Conservation (phyloP, 2,888 invertebrate genomes). For the Limnephilus marmoratus region DNA sequence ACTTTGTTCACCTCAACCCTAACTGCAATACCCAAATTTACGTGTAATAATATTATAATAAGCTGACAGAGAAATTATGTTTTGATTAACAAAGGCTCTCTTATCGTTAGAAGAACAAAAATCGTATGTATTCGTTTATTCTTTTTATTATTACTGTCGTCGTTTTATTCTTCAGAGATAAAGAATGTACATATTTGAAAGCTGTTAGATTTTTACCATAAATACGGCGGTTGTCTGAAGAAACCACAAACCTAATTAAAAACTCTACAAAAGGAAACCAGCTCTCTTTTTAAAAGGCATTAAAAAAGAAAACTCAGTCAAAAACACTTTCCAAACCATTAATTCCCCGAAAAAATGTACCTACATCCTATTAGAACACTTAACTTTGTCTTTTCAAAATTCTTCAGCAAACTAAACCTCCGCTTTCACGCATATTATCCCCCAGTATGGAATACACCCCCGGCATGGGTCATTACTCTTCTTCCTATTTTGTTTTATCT, state of each 20-base stretch:
- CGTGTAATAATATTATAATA: no score
- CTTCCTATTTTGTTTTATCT: constrained; percentile 25
- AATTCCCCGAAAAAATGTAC: neutral
- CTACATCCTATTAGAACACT: neutral
- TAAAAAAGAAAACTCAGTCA: neutral
- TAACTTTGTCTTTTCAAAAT: neutral
- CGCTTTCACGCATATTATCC: constrained; percentile 15
- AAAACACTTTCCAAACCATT: neutral
- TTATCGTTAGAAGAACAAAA: no score
- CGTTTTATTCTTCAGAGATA: no score
- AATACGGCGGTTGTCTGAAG: no score
- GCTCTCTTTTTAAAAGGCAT: neutral
- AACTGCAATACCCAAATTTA: no score
- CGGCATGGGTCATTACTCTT: constrained; percentile 15
- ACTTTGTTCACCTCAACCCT: no score
- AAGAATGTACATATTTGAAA: no score
- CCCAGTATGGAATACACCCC: neutral
- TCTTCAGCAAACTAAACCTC: neutral
- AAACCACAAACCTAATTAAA: neutral
- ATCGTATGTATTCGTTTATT: no score
- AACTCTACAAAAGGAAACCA: neutral
- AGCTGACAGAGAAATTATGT: no score
- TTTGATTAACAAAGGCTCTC: no score
- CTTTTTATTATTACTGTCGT: no score
- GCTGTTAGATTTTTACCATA: no score